phyloP scores from a whole-genome alignment of 1,140 invertebrate species.

The Panagrolaimus sp. region DNA sequence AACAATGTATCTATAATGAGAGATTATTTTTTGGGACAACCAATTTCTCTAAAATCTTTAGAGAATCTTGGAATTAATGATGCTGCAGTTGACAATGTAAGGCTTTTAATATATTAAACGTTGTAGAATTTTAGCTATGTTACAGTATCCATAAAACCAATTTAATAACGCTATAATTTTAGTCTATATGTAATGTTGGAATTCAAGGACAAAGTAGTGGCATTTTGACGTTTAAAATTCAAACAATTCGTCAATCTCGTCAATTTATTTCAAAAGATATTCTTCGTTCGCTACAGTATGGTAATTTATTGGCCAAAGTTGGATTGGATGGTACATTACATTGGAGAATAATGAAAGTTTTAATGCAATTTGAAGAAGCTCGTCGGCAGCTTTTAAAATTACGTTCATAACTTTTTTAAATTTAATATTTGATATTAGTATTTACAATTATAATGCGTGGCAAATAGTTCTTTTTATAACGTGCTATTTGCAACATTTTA shows the following conservation, averaged over 20 bases:
- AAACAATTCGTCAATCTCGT: slow-evolving; percentile 1
- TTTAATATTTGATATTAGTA: no score
- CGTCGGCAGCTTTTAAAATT: background rate
- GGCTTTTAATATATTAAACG: no score
- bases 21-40: slow-evolving; percentile 3
- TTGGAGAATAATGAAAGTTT: slow-evolving; percentile 10
- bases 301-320: background rate
- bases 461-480: no score
- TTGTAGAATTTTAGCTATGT: background rate
- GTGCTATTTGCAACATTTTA: no score
- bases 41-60: background rate
- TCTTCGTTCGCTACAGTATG: background rate
- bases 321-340: background rate
- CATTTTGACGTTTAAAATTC: background rate
- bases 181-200: background rate
- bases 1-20: slow-evolving; percentile 2
- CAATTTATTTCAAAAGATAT: slow-evolving; percentile 10
- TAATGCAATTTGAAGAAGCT: slow-evolving; percentile 12
- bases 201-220: background rate
- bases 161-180: background rate
- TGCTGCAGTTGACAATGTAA: background rate
- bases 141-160: background rate
- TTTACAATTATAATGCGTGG: no score
- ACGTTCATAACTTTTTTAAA: background rate
- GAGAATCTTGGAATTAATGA: background rate